phyloP scores from a whole-genome alignment of 2,888 invertebrate genomes.

The Platerodrilus igneus region DNA sequence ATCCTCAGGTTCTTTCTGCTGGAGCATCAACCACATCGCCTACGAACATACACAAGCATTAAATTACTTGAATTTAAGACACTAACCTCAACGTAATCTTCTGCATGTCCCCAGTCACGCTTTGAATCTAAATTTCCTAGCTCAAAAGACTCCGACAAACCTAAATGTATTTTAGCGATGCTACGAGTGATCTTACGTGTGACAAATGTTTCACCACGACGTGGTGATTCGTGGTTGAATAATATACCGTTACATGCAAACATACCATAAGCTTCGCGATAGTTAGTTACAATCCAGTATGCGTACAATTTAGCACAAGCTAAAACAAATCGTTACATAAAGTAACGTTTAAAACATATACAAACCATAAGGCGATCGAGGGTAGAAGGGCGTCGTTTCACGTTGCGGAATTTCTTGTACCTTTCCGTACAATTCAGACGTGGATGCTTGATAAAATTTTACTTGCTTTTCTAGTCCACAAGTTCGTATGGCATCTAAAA shows the following conservation, averaged over 20 bases:
- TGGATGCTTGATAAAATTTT: constrained; percentile 92
- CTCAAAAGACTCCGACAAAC: constrained; percentile 78
- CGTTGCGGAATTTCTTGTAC: constrained; percentile 89
- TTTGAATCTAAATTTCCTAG: constrained; percentile 93
- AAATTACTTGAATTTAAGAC: not conserved
- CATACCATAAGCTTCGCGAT: constrained; percentile 92
- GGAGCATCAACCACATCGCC: constrained; percentile 99
- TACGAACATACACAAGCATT: constrained; percentile 13
- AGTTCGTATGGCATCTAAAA: constrained; percentile 88
- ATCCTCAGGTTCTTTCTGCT: constrained; percentile 86
- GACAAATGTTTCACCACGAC: constrained; percentile 96
- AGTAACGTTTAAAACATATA: constrained; percentile 12
- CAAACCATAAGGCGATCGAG: constrained; percentile 92
- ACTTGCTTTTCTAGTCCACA: constrained; percentile 77
- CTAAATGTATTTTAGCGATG: constrained; percentile 92
- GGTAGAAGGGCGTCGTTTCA: constrained; percentile 94
- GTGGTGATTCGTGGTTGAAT: constrained; percentile 94
- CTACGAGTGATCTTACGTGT: constrained; percentile 96
- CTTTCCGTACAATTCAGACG: constrained; percentile 92
- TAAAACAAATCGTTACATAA: constrained; percentile 42
- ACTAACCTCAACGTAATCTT: constrained; percentile 86
- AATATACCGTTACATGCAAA: constrained; percentile 94
- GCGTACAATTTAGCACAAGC: constrained; percentile 95
- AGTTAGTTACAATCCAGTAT: constrained; percentile 94
- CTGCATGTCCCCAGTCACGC: constrained; percentile 98